Conservation (phyloP, 2,888 invertebrate genomes). For the Dorcus hopei region DNA sequence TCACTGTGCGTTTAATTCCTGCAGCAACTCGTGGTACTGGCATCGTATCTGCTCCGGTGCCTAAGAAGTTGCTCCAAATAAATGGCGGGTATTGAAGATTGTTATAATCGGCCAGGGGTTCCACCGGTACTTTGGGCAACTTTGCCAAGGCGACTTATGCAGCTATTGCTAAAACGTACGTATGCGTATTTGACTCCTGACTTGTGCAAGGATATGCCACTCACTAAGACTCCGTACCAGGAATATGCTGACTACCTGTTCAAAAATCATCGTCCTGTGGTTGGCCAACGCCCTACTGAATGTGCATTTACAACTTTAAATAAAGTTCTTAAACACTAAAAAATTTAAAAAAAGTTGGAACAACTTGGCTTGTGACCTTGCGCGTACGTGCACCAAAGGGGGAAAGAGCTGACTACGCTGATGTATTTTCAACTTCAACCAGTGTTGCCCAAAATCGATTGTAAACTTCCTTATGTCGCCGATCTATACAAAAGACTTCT, state of each 20-base stretch:
- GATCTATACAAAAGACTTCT: no score
- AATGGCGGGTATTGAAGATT: conserved; percentile 99
- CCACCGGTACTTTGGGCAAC: conserved; percentile 97
- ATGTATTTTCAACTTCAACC: no score
- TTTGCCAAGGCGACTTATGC: conserved; percentile 99
- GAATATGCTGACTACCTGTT: conserved; percentile 87
- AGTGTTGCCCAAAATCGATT: no score
- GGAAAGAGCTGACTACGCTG: no score
- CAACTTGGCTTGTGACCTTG: no score
- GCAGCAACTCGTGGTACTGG: conserved; percentile 99
- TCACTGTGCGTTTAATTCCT: conserved; percentile 95
- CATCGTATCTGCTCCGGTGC: conserved; percentile 98
- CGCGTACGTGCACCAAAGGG: no score
- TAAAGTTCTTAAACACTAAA: conserved; percentile 8
- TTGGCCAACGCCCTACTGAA: conserved; percentile 44
- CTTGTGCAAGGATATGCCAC: conserved; percentile 94
- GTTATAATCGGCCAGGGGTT: conserved; percentile 97
- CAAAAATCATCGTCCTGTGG: conserved; percentile 59
- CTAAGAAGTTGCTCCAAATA: conserved; percentile 94
- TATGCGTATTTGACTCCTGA: conserved; percentile 99
- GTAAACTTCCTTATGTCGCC: no score
- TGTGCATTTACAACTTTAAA: conserved; percentile 6
- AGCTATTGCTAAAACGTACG: conserved; percentile 96
- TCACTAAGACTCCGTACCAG: conserved; percentile 93
- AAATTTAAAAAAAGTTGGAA: no score